Evolutionary conservation across 2,797 vertebrate species (phyloP).

Genomic region (Catamblyrhynchus diadema): DNA sequence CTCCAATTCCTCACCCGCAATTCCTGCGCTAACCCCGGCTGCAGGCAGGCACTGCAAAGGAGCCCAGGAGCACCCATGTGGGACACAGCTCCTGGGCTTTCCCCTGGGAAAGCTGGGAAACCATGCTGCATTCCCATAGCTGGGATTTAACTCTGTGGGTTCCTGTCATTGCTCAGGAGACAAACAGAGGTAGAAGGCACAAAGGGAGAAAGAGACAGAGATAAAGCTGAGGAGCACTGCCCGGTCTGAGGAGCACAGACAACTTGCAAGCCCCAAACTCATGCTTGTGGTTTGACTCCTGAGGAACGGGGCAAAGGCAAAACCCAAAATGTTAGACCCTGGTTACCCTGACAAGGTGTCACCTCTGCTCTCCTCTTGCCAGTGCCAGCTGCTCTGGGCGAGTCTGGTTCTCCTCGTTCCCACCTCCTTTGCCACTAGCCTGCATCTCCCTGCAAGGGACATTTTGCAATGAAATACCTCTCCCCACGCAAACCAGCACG

Average conservation of each 20-base stretch:
- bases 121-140: background rate
- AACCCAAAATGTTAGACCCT: background rate
- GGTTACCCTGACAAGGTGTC: background rate
- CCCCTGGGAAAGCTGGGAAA: background rate
- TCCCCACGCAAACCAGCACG: background rate
- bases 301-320: fast-evolving
- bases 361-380: background rate
- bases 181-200: background rate
- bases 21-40: background rate
- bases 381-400: fast-evolving
- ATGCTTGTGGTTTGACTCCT: fast-evolving
- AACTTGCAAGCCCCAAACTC: background rate
- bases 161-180: background rate
- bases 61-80: background rate
- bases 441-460: background rate
- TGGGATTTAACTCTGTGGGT: background rate
- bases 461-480: background rate
- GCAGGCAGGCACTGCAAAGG: background rate
- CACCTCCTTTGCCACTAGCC: background rate
- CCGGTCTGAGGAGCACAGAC: background rate
- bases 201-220: background rate
- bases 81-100: background rate
- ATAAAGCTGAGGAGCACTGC: background rate
- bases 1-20: background rate
- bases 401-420: background rate